Evolutionary conservation across 2,113 vertebrate genomes (phyloP), one percentile per base, ranked within the genome.

Genomic region (Pyrgilauda ruficollis): DNA sequence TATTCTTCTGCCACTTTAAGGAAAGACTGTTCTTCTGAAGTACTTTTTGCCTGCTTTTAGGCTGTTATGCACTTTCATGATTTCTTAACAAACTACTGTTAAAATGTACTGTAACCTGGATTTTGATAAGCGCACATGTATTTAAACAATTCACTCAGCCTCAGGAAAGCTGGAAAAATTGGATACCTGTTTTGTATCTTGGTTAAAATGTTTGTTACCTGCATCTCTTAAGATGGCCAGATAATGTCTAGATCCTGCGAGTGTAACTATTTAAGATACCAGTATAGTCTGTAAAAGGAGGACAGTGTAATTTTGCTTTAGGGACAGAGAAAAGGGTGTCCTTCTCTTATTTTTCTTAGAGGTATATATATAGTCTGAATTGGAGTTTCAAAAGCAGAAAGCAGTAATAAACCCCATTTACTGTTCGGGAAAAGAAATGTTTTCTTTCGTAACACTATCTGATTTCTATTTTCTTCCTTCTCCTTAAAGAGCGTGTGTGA

Each of bases 51-150:
- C 97, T 97, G 96, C 93, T 95, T 92, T 88, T 94, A 97, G 96
- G 96, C 97, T 94, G 87, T 96, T 96, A 96, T 94, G 97, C 97
- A 97, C 96, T 97, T 97, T 97, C 96, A 96, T 94, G 89, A 80
- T 91, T 96, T 97, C 96, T 94, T 97, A 93, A 90, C 92, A 94
- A 96, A 96, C 95, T 96, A 89, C 97, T 97, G 95, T 97, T 97
- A 69, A 91, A 96, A 93, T 96, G 96, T 97, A 97, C 95, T 97
- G 96, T 97, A 96, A 90, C 94, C 64, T 75, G 92, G 88, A 59
- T 94, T 97, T 97, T 97, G 95, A 96, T 96, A 97, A 97, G 91
- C 88, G 90, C 96, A 94, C 93, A 95, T 96, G 93, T 96, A 97
- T 96, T 96, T 95, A 96, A 97, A 94, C 86, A 94, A 94, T 96